Base-by-base conservation (phyloP, 2,113 vertebrate genomes). In the Syngnathus scovelli region DNA sequence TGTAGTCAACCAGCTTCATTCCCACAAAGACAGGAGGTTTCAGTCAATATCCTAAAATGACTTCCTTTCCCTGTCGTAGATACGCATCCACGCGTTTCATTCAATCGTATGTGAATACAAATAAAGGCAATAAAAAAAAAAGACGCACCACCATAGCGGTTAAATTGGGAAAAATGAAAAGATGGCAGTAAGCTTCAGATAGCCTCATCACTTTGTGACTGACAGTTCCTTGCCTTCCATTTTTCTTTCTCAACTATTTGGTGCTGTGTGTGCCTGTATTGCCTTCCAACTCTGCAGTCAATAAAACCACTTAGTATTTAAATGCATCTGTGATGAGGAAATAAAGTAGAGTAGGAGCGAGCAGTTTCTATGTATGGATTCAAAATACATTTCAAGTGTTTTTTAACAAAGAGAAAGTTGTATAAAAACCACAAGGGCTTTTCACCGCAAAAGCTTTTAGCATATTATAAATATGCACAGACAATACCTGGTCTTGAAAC, bases 401-500 rank as follows among this genome's bases (percentile, higher is more conserved):
- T 71, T 85, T 73, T 73, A 48, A 60, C 66, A 36, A 72, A 83
- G 61, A 84, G 59, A 84, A 60, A 49, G 71, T 78, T 83, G 39
- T 68, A 62, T 80, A 77, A 80, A 66, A 71, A 73, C 61, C 75
- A 76, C 64, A 27, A 4, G 21, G 37, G 48, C 27, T 61, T 10
- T 49, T 5, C 10, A 69, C 64, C 60, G 73, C 69, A 58, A n/a
- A 71, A 44, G 68, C 66, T 61, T 69, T 82, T 69, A 67, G 62
- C n/a, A 61, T 67, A 1, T 9, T 2, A 13, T 56, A 64, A 48
- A 44, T 61, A 62, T 19, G 39, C 44, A 59, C 33, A 8, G 46
- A 3, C 56, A 78, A 78, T 91, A 98, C 96, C 95, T 99, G 96
- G 72, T 98, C 95, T 82, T 95, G 94, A 85, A 94, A 94, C 89